Base-by-base conservation (phyloP, 1,140 invertebrate genomes). In the Caenorhabditis brenneri region DNA sequence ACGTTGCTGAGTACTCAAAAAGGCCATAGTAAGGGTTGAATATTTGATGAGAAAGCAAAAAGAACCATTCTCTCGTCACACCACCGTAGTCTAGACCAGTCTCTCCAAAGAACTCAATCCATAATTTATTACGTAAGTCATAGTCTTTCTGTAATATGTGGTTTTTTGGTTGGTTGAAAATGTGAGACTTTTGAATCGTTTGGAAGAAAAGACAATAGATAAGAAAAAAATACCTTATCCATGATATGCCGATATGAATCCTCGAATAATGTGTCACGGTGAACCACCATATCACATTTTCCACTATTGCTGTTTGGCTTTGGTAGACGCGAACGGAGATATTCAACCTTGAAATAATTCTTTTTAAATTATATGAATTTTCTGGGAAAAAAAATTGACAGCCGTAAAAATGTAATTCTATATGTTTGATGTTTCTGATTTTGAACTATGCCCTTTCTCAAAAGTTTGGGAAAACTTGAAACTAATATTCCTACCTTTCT, bases 1-100 rank as follows among this genome's bases (percentile, higher is more conserved):
- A 95, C 95, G 97, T 97, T 19, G 97, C 97, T 16, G 96, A 98
- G 93, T 99, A 99, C 92, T 99, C 97, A 93, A 99, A 99, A 24
- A 99, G 93, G 0, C 97, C 97, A 92, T 99, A 99, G 91, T 99
- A 99, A 1, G 97, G 97, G 93, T 99, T 99, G 91, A 99, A 99
- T 96, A 99, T 98, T 93, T 99, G 97, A 92, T 97, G 97, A 0
- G 96, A 98, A 33, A 99, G 92, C 36, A 99, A 93, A 93, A 97
- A 99, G 93, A 99, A 99, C 80, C 80, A 82, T 48, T 99, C 97
- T 86, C 96, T 93, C 22, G 95, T 95, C 60, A 99, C 93, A 80
- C 97, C 97, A 84, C 97, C 97, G 91, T 99, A 99, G 93, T 99
- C 97, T 42, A 98, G 92, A 3, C 97, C 87, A 9, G 86, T 87